phyloP scores from a whole-genome alignment of 2,888 invertebrate species.

The Rosalia funebris region DNA sequence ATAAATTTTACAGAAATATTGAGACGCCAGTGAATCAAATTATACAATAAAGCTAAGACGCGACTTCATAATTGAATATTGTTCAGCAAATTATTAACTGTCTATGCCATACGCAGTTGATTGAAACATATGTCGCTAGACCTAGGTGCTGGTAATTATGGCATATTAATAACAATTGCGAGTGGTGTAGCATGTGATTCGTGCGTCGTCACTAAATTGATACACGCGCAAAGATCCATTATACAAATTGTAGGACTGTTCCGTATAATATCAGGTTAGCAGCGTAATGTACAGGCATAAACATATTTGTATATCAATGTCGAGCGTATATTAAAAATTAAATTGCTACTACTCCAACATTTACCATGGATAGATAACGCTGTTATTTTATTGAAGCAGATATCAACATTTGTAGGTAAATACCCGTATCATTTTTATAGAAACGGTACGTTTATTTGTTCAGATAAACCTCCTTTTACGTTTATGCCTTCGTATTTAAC shows the following conservation, averaged over 20 bases:
- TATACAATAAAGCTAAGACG: no score
- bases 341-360: slow-evolving; percentile 17
- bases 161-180: no score
- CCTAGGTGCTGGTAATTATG: no score
- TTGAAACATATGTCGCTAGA: no score
- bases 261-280: slow-evolving; percentile 10
- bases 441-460: slow-evolving; percentile 2
- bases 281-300: background rate
- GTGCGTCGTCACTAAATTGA: no score
- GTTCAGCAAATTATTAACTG: no score
- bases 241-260: slow-evolving; percentile 6
- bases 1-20: no score
- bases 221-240: no score
- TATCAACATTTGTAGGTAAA: slow-evolving; percentile 19
- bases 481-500: background rate
- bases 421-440: slow-evolving; percentile 16
- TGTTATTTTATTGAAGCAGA: slow-evolving; percentile 15
- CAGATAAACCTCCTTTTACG: background rate
- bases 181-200: no score
- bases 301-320: slow-evolving; percentile 19
- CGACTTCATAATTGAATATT: no score
- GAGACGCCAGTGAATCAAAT: no score
- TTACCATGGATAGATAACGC: slow-evolving; percentile 18
- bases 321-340: slow-evolving; percentile 24
- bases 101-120: no score